Percentiles rank a stretch among this genome's conserved stretches.
Conservation (phyloP, 2,888 invertebrate species). For the Tetragnatha montana region DNA sequence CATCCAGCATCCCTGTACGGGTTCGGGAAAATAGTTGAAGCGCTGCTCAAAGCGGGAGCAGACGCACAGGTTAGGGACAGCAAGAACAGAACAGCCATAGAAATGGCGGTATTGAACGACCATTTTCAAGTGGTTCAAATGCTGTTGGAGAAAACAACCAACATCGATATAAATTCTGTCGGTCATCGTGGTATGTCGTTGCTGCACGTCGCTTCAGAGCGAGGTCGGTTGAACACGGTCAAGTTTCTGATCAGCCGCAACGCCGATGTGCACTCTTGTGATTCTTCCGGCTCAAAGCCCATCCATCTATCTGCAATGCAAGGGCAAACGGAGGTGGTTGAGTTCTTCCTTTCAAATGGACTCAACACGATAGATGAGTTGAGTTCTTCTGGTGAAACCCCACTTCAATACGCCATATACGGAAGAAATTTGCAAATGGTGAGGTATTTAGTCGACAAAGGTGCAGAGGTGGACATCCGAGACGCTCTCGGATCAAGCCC, state of each 20-base stretch:
- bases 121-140: background rate
- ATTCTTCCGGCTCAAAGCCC: background rate
- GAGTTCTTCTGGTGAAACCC: background rate
- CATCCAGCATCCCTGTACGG: background rate
- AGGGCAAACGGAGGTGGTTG: background rate
- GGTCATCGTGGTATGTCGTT: background rate
- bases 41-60: background rate
- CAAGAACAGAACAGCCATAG: background rate
- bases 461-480: background rate
- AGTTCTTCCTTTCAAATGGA: background rate
- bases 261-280: background rate
- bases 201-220: slow-evolving; percentile 40
- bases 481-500: background rate
- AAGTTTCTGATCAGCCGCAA: background rate
- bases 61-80: background rate
- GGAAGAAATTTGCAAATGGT: background rate
- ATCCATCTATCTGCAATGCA: background rate
- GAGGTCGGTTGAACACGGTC: background rate
- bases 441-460: background rate
- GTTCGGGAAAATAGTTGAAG: background rate
- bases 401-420: background rate
- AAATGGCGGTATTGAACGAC: background rate
- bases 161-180: background rate
- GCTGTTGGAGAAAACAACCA: background rate
- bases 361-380: background rate